Conservation (phyloP, 2,797 vertebrate species). For the Chrysocyon brachyurus region DNA sequence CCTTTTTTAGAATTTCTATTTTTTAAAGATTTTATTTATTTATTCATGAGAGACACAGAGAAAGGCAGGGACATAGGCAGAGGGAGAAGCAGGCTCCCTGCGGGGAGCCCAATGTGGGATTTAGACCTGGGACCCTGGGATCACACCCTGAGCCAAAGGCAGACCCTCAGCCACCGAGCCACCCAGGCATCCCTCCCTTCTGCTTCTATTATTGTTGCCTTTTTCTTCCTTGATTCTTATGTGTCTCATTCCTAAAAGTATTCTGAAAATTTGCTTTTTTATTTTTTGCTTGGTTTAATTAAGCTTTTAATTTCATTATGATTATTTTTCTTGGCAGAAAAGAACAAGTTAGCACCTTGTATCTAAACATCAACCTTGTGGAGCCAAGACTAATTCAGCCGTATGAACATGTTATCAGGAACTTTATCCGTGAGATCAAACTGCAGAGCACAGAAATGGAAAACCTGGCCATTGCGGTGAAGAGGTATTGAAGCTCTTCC, state of each 20-base stretch:
- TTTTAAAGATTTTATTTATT: too few species aligned
- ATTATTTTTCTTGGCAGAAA: constrained; percentile 87
- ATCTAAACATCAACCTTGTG: constrained; percentile 96
- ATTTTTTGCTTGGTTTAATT: neutral
- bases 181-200: neutral
- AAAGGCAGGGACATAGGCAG: too few species aligned
- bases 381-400: constrained; percentile 95
- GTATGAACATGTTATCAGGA: constrained; percentile 94
- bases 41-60: too few species aligned
- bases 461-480: constrained; percentile 95
- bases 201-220: neutral
- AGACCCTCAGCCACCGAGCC: neutral
- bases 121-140: too few species aligned
- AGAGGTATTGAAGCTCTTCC: constrained; percentile 90
- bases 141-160: too few species aligned
- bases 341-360: constrained; percentile 94
- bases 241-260: neutral
- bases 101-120: too few species aligned
- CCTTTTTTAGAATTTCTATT: neutral
- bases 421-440: constrained; percentile 95
- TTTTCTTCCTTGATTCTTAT: neutral
- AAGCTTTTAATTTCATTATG: neutral
- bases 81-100: too few species aligned
- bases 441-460: constrained; percentile 97
- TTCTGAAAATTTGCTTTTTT: constrained; percentile 11